Base-by-base conservation (phyloP, 2,113 vertebrate genomes). In the Callorhinus ursinus region DNA sequence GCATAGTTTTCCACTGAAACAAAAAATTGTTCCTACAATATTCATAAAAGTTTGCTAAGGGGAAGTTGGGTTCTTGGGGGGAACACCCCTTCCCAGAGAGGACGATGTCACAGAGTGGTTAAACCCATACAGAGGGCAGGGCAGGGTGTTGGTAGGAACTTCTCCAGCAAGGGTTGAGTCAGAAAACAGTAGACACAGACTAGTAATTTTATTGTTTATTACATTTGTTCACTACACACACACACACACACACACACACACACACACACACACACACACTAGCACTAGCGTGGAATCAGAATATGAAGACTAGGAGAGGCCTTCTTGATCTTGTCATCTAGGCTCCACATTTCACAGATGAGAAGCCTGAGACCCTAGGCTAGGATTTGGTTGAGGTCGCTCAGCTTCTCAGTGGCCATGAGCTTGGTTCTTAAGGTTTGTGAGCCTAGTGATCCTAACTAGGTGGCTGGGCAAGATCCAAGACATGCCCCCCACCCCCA, bases 171-270 rank as follows among this genome's bases (percentile, higher is more conserved):
- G 24, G 63, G 4, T 13, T 93, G 55, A 81, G 80, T 76, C 15
- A 90, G 57, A 80, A 74, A 95, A 84, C 55, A 91, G 26, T 19
- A 96, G 69, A n/a, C 39, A n/a, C 2, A 57, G 53, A 59, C 49
- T 33, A 91, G 14, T 61, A 31, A 77, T 93, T 90, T 65, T 87
- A 71, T 79, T 81, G 82, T 51, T 92, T 87, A 85, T 69, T 92
- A 51, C 82, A 36, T 79, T 51, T 19, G 12, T 2, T 57, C 69
- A 53, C 31, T 83, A 4, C 14, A 3, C 26, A 31, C 55, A 33
- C 46, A 19, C 10, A 65, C 4, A 1, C 7, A 65, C 19, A 59
- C 36, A 4, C 4, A 31, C 24, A 22, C 8, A n/a, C 57, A 19
- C 39, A 19, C n/a, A 55, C 36, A 28, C 84, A 14, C 9, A 65